Evolutionary conservation across 1,140 invertebrate species (phyloP).

Genomic region (Microplitis demolitor): DNA sequence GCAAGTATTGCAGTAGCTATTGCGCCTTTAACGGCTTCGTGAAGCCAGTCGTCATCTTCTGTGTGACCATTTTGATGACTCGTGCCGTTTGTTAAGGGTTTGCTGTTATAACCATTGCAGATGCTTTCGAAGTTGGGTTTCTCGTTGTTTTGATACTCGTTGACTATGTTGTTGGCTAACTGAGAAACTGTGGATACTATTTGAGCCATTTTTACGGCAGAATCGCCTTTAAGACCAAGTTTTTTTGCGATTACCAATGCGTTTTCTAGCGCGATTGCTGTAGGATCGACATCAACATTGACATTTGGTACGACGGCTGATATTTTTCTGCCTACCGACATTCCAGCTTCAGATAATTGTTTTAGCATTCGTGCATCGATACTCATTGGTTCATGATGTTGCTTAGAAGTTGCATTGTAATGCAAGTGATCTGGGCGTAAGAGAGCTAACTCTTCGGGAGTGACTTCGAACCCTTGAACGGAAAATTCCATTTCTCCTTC

Average conservation of each 20-base stretch:
- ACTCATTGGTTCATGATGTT: conserved; percentile 64
- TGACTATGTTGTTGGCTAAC: conserved; percentile 52
- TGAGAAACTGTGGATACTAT: conserved; percentile 55
- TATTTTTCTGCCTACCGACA: conserved; percentile 71
- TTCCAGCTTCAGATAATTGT: conserved; percentile 72
- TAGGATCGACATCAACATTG: conserved; percentile 67
- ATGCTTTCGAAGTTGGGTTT: conserved; percentile 36
- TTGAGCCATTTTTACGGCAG: conserved; percentile 59
- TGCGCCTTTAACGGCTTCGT: conserved; percentile 64
- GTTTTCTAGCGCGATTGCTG: conserved; percentile 55
- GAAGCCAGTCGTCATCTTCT: conserved; percentile 56
- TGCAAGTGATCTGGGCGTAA: conserved; percentile 64
- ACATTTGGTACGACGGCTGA: conserved; percentile 67
- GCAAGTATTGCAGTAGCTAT: conserved; percentile 63
- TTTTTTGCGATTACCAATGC: conserved; percentile 56
- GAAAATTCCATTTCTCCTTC: conserved; percentile 73
- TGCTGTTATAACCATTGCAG: conserved; percentile 43
- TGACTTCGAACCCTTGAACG: conserved; percentile 77
- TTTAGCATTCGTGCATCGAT: conserved; percentile 72
- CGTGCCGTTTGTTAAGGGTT: conserved; percentile 24
- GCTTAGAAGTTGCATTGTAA: conserved; percentile 60
- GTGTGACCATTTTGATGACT: conserved; percentile 36
- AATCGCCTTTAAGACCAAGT: conserved; percentile 52
- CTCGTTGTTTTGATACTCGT: conserved; percentile 36
- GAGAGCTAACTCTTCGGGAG: conserved; percentile 70